Base-by-base conservation (phyloP, 2,797 vertebrate species). In the Syngnathus rostellatus region DNA sequence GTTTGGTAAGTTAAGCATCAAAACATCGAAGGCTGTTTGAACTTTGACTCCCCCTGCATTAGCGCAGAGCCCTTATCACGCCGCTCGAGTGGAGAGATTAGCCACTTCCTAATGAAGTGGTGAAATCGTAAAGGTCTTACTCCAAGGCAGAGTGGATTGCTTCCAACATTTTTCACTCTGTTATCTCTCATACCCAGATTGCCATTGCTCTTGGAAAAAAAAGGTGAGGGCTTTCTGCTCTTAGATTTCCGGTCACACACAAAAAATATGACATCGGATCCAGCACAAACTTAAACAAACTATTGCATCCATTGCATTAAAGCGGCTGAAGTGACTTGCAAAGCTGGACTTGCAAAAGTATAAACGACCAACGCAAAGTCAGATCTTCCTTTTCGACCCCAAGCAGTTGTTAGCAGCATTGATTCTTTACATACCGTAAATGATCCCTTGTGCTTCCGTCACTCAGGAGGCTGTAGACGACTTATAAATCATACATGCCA, bases 21-120 rank as follows among this genome's bases (percentile, higher is more conserved):
- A 90, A 92, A 94, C 93, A 94, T 91, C 89, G 92, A 90, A 93
- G 86, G 77, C 87, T 88, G 89, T 91, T 92, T 86, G 87, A 93
- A 91, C 90, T 93, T 87, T 92, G 90, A 90, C 92, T 92, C 80
- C 87, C 78, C 84, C 73, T 89, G 90, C 88, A 92, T 90, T 89
- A 89, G 88, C 38, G 89, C 84, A 63, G 77, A 76, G 83, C 81
- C 78, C 88, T 94, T 94, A 94, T 92, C 92, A 85, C 88, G 81
- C 75, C 83, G 81, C 74, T 80, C 85, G 87, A 90, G 88, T 74
- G 82, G 83, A 86, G 90, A 91, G 92, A 94, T 93, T 93, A 93
- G 84, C 89, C 85, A 91, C 84, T 89, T 92, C 88, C 91, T 92
- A 93, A 93, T 93, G 92, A 93, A 92, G 90, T 89, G 89, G 83